Conservation (phyloP, 1,140 invertebrate species). For the Lepidotrigona ventralis region DNA sequence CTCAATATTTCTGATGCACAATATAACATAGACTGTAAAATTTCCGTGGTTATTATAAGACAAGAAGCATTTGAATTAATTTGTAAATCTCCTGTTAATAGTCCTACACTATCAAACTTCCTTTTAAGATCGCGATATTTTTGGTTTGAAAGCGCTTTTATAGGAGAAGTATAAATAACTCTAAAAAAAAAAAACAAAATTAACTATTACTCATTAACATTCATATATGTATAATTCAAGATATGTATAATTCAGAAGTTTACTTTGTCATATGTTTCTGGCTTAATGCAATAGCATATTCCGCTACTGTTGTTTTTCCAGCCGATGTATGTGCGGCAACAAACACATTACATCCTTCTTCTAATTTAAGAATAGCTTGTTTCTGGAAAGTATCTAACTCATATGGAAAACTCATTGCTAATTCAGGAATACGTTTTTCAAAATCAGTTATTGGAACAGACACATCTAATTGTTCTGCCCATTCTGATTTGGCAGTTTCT, state of each 20-base stretch:
- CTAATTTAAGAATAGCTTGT: constrained; percentile 95
- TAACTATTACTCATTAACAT: not conserved
- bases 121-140: constrained; percentile 98
- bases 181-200: constrained; percentile 80
- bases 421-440: constrained; percentile 89
- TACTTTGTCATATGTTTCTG: constrained; percentile 95
- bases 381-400: constrained; percentile 99
- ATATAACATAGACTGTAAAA: constrained; percentile 98
- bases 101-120: constrained; percentile 94
- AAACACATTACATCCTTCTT: constrained; percentile 97
- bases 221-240: not conserved
- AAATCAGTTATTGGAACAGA: constrained; percentile 90
- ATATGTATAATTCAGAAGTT: not conserved
- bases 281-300: constrained; percentile 98
- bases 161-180: constrained; percentile 99
- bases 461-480: constrained; percentile 93
- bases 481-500: constrained; percentile 82
- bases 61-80: constrained; percentile 96
- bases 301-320: constrained; percentile 99
- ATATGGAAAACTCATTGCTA: constrained; percentile 94
- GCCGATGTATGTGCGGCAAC: constrained; percentile 99
- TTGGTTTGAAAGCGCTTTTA: constrained; percentile 99
- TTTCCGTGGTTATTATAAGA: constrained; percentile 99
- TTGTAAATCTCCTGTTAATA: constrained; percentile 98
- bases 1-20: constrained; percentile 96